phyloP scores from a whole-genome alignment of 2,797 vertebrate species.

The Parauchenoglanis ngamensis region DNA sequence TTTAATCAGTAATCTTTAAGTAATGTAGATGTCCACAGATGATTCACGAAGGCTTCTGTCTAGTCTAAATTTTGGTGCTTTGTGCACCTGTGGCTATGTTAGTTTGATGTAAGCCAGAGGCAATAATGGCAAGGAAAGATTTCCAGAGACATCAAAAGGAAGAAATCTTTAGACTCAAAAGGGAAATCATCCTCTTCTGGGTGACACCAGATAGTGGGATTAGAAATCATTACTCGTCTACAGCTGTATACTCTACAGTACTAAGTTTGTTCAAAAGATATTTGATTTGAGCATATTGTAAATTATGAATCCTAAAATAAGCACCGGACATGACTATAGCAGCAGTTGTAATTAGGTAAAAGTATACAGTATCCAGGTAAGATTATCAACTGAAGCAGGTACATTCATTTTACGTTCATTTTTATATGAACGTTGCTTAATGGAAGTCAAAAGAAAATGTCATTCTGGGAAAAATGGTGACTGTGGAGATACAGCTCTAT shows the following conservation, averaged over 20 bases:
- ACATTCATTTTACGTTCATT: too few species aligned
- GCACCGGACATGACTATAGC: neutral
- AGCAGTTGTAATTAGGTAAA: neutral
- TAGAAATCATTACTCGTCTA: neutral
- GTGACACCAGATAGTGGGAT: neutral
- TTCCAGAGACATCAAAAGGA: neutral
- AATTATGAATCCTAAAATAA: neutral
- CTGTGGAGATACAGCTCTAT: neutral
- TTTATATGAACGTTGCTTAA: neutral
- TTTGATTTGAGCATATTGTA: neutral
- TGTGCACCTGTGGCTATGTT: neutral
- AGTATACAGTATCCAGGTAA: neutral
- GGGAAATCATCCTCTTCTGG: neutral
- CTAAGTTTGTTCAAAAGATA: neutral
- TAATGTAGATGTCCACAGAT: constrained; percentile 34
- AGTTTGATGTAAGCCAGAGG: neutral
- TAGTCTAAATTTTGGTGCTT: constrained; percentile 5
- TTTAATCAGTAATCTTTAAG: constrained; percentile 23
- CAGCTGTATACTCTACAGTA: neutral
- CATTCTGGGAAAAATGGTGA: neutral
- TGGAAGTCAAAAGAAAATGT: neutral
- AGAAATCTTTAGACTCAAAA: neutral
- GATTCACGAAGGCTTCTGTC: neutral
- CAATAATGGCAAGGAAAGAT: neutral
- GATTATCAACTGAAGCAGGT: neutral